Conservation (phyloP, 1,140 invertebrate genomes). For the Bursaphelenchus mucronatus region DNA sequence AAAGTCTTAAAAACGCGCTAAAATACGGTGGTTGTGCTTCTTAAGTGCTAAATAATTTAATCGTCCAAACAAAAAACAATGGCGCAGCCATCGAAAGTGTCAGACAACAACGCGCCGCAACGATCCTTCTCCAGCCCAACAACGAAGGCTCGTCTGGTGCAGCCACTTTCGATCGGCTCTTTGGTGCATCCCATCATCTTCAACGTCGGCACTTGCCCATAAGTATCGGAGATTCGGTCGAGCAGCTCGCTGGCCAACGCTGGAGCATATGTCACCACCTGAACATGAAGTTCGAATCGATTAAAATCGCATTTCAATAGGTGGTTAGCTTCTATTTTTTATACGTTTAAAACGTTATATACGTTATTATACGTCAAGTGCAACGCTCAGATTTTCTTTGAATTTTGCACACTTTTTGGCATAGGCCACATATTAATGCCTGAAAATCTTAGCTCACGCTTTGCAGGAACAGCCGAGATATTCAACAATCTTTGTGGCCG, state of each 20-base stretch:
- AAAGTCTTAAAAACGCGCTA: background rate
- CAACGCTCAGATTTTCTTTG: too few species aligned
- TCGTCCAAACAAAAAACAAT: slow-evolving; percentile 36
- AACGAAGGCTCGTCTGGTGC: slow-evolving; percentile 29
- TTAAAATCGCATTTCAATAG: too few species aligned
- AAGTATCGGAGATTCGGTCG: slow-evolving; percentile 14
- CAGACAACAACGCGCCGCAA: slow-evolving; percentile 35
- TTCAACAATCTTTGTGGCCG: too few species aligned
- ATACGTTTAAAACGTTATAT: too few species aligned
- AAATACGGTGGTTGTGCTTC: background rate
- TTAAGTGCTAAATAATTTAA: slow-evolving; percentile 4
- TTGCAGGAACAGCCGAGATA: too few species aligned
- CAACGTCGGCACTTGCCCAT: slow-evolving; percentile 13
- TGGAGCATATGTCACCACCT: background rate
- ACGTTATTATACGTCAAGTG: too few species aligned
- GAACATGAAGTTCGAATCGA: background rate
- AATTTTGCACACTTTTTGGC: too few species aligned
- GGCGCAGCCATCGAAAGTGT: slow-evolving; percentile 37
- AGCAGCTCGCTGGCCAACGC: background rate
- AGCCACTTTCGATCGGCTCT: slow-evolving; percentile 21
- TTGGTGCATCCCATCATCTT: slow-evolving; percentile 14
- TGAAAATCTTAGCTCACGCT: too few species aligned
- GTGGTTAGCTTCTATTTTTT: too few species aligned
- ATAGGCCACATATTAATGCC: too few species aligned
- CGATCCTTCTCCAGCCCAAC: slow-evolving; percentile 22